Percentiles rank a stretch among this genome's conserved stretches.
These are phyloP conservation scores for Misgurnus mizolepis DNA, from an alignment of 2,113 vertebrate genomes.

Conservation along the genomic window DNA sequence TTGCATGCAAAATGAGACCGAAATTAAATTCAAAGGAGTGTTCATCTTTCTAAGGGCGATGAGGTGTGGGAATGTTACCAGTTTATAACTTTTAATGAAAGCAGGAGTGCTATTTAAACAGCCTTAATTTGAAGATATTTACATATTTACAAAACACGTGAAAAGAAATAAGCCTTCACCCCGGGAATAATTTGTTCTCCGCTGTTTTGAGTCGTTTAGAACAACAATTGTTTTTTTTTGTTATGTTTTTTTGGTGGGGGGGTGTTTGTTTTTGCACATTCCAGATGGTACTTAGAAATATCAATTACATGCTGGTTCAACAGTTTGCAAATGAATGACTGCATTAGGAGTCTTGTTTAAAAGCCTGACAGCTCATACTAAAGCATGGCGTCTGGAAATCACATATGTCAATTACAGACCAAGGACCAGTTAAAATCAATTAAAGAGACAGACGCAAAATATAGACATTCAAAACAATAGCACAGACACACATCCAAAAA, in stretches of 20 bases:
- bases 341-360: background rate
- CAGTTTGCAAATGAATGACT: constrained; percentile 3
- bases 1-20: constrained; percentile 17
- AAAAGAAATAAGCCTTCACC: constrained; percentile 22
- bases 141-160: constrained; percentile 41
- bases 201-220: constrained; percentile 33
- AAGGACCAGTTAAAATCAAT: constrained; percentile 8
- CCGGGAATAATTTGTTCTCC: constrained; percentile 28
- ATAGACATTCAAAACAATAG: too few relatives aligned
- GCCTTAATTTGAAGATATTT: constrained; percentile 39
- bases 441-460: background rate
- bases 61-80: constrained; percentile 1
- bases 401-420: constrained; percentile 28
- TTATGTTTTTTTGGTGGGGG: too few relatives aligned
- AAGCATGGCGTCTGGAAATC: constrained; percentile 11
- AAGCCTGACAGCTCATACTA: background rate
- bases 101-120: constrained; percentile 25
- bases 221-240: constrained; percentile 28
- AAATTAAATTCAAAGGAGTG: constrained; percentile 14
- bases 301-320: constrained; percentile 39
- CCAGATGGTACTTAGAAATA: constrained; percentile 42
- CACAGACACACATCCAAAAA: too few relatives aligned
- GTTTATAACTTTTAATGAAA: constrained; percentile 33
- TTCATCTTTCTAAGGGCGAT: constrained; percentile 25
- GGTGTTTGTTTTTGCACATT: background rate